These are phyloP conservation scores for Sphaerophoria rueppellii DNA, from an alignment of 2,888 invertebrate genomes.

Conservation along the genomic window DNA sequence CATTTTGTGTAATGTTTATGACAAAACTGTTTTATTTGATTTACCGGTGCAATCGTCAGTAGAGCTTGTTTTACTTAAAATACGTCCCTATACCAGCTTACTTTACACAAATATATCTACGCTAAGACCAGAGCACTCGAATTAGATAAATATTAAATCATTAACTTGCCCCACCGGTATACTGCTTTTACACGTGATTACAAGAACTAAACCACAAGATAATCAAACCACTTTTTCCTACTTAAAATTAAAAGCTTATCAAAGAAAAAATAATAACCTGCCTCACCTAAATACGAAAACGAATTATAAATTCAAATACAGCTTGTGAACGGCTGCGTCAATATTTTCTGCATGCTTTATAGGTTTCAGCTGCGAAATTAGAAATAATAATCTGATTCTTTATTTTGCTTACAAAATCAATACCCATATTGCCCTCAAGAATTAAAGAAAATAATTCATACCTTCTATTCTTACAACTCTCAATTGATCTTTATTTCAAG, in stretches of 20 bases:
- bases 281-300: conserved; percentile 47
- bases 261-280: conserved; percentile 21
- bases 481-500: conserved; percentile 19
- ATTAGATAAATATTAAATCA: conserved; percentile 37
- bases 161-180: conserved; percentile 34
- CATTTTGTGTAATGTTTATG: too few relatives aligned
- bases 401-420: background rate
- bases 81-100: background rate
- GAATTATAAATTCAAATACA: conserved; percentile 48
- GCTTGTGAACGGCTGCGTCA: conserved; percentile 1
- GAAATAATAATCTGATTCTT: too few relatives aligned
- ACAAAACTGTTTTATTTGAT: too few relatives aligned
- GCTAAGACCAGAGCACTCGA: conserved; percentile 14
- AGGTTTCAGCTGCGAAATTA: too few relatives aligned
- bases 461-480: conserved; percentile 46
- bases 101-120: background rate
- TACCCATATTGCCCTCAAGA: conserved; percentile 58
- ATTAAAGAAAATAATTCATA: conserved; percentile 54
- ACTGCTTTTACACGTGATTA: conserved; percentile 33
- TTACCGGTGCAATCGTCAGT: too few relatives aligned
- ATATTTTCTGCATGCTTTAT: too few relatives aligned
- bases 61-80: too few relatives aligned
- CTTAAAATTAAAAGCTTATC: conserved; percentile 64
- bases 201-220: conserved; percentile 43
- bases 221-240: conserved; percentile 50